Evolutionary conservation across 2,113 vertebrate species (phyloP), one percentile per base, ranked within the genome.

Genomic region (Myotis brandtii): DNA sequence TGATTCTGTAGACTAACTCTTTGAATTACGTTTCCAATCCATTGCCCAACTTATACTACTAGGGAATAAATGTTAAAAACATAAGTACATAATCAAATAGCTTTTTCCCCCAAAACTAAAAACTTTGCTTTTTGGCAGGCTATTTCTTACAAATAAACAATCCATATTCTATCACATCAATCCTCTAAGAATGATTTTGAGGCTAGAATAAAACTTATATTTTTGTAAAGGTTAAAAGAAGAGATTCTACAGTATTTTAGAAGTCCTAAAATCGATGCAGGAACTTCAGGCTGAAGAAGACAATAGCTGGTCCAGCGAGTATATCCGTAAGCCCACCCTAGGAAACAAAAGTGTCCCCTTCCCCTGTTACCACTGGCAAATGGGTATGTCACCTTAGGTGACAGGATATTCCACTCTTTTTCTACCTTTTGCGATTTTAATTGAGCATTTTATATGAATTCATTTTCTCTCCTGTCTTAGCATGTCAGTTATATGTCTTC

Each of bases 121-220:
- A 82, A 0, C 2, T 32, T 89, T 77, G 2, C 0, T 52, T 76
- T 85, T 77, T 50, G 40, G 11, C 14, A 52, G 17, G 8, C 2
- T 9, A 25, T 75, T 92, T 76, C 67, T 85, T 76, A 59, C n/a
- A 77, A 86, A 54, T 54, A 66, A 80, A 91, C 20, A 77, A 89
- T 25, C 8, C 13, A 32, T 56, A 43, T 86, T 95, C 9, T 62
- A 30, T 16, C 32, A 83, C 2, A 77, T 34, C 56, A 59, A 34
- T 70, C 6, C 0, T 37, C n/a, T 67, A n/a, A 56, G 27, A 85
- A 66, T 72, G 14, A 86, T 52, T 85, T 91, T 72, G 32, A 87
- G 37, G 16, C 27, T 83, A 62, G 10, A 92, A 20, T 72, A 86
- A 92, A 52, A 14, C 3, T 9, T 91, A 3, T 4, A 43, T 59